These are phyloP conservation scores for Pantherophis guttatus DNA, from an alignment of 2,113 vertebrate genomes.

Conservation along the genomic window DNA sequence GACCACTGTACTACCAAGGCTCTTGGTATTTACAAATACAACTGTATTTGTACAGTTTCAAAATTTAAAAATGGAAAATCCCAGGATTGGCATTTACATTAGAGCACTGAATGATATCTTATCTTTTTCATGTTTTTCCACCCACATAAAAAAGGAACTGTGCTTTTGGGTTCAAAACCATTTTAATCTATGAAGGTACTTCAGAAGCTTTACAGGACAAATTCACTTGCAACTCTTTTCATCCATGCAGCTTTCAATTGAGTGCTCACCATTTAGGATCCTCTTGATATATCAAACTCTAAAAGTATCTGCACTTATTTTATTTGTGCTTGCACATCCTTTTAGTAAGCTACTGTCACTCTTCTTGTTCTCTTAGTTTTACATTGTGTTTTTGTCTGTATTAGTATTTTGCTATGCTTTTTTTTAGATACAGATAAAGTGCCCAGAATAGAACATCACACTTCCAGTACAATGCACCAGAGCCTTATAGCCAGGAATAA, in stretches of 20 bases:
- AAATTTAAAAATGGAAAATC: background rate
- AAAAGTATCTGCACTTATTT: background rate
- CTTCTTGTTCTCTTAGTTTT: background rate
- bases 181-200: background rate
- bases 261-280: background rate
- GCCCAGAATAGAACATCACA: slow-evolving; percentile 21
- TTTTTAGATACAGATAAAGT: background rate
- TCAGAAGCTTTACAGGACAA: background rate
- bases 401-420: background rate
- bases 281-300: background rate
- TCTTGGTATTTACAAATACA: too few relatives aligned
- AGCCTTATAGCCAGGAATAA: slow-evolving; percentile 10
- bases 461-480: slow-evolving; percentile 25
- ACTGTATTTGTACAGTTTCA: background rate
- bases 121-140: background rate
- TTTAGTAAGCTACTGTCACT: background rate
- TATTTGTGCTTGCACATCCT: background rate
- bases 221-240: background rate
- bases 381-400: background rate
- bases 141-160: background rate
- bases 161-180: background rate
- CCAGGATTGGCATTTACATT: background rate
- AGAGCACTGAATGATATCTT: background rate
- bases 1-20: too few relatives aligned
- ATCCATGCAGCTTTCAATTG: background rate